Base-by-base conservation (phyloP, 2,797 vertebrate species). In the Eulemur rubriventer region DNA sequence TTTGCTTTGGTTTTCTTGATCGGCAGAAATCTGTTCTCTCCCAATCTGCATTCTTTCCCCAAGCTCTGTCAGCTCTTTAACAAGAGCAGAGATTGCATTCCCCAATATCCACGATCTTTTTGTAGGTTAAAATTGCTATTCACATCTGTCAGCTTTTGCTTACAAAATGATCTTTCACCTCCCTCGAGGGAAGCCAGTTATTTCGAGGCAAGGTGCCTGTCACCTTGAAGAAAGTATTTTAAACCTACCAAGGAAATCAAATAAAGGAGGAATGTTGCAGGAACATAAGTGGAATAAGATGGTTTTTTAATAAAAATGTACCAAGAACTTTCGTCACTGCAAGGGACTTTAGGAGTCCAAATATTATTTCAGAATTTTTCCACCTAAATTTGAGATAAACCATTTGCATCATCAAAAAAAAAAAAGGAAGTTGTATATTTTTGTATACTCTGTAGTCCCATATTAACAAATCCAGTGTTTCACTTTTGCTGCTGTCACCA, bases 101-200 rank as follows among this genome's bases (percentile, higher is more conserved):
- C 92, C 90, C 97, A 91, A 93, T 55, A 85, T 2, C 8, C 38
- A 33, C 73, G n/a, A 84, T 93, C 96, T 98, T 98, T 83, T 55
- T 89, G 61, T 92, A 79, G 46, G 16, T 96, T 98, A 96, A 97
- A 98, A 96, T 48, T 76, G 76, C 72, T 69, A 33, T 91, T 96
- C 83, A 91, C n/a, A 87, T 87, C 79, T 97, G 55, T 43, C n/a
- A 63, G 30, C 88, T 94, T 98, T 93, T 81, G 50, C 63, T 63
- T 73, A 95, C 96, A 92, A 91, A 97, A 84, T 43, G 4, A 48
- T 96, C 78, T 93, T 93, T 94, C 70, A 26, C 84, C 50, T 95
- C 80, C 63, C 67, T 59, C 52, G 73, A 95, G 30, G 94, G 17
- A 88, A 95, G 91, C 46, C 96, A 93, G 11, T 38, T 52, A 96